Conservation (phyloP, 2,113 vertebrate genomes). For the Pungitius pungitius region DNA sequence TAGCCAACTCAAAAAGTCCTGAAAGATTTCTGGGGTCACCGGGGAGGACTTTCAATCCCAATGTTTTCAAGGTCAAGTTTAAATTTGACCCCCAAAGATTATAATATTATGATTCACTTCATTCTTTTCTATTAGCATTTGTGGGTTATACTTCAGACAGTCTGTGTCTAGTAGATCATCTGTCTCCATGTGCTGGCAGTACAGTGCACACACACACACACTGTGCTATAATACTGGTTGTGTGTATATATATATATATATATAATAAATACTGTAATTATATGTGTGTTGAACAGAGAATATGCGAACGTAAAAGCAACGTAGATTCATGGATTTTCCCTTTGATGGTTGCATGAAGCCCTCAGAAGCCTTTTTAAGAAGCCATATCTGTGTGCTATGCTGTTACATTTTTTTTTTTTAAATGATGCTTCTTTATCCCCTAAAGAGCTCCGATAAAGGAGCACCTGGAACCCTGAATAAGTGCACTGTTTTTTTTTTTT, state of each 20-base stretch:
- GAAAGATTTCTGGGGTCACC: not conserved
- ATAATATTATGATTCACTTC: not conserved
- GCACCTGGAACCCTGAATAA: constrained; percentile 61
- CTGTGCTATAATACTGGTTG: too few species aligned
- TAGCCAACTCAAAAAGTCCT: not conserved
- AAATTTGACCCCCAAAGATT: not conserved
- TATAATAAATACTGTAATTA: not conserved
- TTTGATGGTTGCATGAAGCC: constrained; percentile 25
- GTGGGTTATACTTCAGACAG: not conserved
- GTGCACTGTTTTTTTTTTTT: not conserved
- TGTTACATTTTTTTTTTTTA: constrained; percentile 26
- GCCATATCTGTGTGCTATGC: constrained; percentile 8
- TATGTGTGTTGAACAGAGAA: constrained; percentile 4
- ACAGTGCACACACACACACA: too few species aligned
- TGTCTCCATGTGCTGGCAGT: not conserved
- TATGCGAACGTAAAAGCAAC: constrained; percentile 18
- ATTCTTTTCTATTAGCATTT: not conserved
- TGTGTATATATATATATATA: not conserved
- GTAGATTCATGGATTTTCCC: constrained; percentile 44
- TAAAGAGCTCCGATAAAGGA: constrained; percentile 50
- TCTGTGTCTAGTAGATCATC: not conserved
- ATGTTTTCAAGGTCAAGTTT: not conserved
- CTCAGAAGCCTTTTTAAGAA: constrained; percentile 25
- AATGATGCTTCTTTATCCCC: constrained; percentile 49
- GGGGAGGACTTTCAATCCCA: not conserved